phyloP scores from a whole-genome alignment of 2,888 invertebrate species.

The Meganola albula region DNA sequence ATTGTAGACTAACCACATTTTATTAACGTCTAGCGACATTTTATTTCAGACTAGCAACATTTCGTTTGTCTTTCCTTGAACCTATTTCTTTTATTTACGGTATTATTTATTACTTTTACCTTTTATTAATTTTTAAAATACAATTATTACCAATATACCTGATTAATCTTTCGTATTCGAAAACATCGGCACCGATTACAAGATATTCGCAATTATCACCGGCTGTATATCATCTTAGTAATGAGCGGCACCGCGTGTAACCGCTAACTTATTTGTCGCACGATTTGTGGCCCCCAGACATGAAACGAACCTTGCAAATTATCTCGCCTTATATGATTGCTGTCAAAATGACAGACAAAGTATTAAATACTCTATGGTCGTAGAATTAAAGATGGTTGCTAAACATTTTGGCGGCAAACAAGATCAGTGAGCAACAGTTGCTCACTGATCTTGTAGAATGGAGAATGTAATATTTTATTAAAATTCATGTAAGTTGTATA shows the following conservation, averaged over 20 bases:
- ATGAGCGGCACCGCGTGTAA: conserved; percentile 67
- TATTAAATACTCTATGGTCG: neutral
- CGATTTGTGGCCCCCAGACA: conserved; percentile 64
- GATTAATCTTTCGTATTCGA: too few relatives aligned
- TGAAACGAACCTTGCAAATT: conserved; percentile 36
- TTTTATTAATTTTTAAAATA: conserved; percentile 11
- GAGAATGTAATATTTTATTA: conserved; percentile 30
- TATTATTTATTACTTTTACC: conserved; percentile 2
- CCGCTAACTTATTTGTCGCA: conserved; percentile 50
- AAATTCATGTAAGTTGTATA: conserved; percentile 23
- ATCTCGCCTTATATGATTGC: conserved; percentile 15
- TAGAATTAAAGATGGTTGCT: neutral
- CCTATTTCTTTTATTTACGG: too few relatives aligned
- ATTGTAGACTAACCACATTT: too few relatives aligned
- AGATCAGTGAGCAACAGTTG: conserved; percentile 12
- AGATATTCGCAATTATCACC: conserved; percentile 40
- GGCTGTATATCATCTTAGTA: conserved; percentile 55
- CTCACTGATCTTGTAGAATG: conserved; percentile 20
- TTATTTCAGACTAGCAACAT: conserved; percentile 2
- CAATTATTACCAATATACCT: conserved; percentile 30
- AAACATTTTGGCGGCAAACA: neutral
- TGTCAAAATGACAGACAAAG: neutral
- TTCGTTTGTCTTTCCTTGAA: too few relatives aligned
- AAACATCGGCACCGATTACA: conserved; percentile 38
- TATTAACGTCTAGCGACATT: too few relatives aligned